Conservation (phyloP, 2,113 vertebrate species). For the Tympanuchus pallidicinctus region DNA sequence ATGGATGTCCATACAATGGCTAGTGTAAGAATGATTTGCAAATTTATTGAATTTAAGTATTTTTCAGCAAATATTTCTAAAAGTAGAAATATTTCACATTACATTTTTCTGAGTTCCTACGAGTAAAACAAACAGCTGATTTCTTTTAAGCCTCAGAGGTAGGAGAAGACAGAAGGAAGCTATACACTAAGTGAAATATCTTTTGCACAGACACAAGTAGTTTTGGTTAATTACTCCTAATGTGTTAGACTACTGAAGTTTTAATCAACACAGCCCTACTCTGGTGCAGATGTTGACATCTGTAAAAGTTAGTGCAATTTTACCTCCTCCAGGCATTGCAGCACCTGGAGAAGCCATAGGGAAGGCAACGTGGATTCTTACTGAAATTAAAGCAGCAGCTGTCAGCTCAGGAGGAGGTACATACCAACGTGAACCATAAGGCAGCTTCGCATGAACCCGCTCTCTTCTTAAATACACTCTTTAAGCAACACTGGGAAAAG, state of each 20-base stretch:
- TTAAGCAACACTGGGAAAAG: slow-evolving; percentile 17
- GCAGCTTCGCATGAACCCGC: slow-evolving; percentile 49
- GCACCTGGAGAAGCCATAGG: slow-evolving; percentile 78
- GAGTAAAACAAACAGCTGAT: background rate
- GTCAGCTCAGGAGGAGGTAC: slow-evolving; percentile 71
- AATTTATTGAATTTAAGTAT: background rate
- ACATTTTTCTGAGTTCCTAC: background rate
- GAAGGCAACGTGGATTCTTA: slow-evolving; percentile 66
- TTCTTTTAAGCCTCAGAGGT: slow-evolving; percentile 8
- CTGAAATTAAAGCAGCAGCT: slow-evolving; percentile 74
- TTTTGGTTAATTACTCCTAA: slow-evolving; percentile 73
- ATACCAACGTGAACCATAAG: slow-evolving; percentile 56
- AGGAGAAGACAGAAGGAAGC: background rate
- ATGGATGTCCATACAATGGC: background rate
- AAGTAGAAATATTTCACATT: background rate
- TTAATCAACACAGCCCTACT: slow-evolving; percentile 64
- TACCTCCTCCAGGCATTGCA: slow-evolving; percentile 59
- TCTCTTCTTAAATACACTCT: slow-evolving; percentile 18
- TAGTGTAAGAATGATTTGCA: background rate
- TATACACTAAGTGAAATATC: background rate
- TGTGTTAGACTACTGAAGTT: slow-evolving; percentile 47
- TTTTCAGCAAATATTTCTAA: background rate
- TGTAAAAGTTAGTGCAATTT: slow-evolving; percentile 70
- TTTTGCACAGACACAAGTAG: slow-evolving; percentile 1
- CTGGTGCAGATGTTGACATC: slow-evolving; percentile 72